Percentiles rank a stretch among this genome's conserved stretches.
phyloP scores from a whole-genome alignment of 2,888 invertebrate species.

The Agrenia bidenticulata region DNA sequence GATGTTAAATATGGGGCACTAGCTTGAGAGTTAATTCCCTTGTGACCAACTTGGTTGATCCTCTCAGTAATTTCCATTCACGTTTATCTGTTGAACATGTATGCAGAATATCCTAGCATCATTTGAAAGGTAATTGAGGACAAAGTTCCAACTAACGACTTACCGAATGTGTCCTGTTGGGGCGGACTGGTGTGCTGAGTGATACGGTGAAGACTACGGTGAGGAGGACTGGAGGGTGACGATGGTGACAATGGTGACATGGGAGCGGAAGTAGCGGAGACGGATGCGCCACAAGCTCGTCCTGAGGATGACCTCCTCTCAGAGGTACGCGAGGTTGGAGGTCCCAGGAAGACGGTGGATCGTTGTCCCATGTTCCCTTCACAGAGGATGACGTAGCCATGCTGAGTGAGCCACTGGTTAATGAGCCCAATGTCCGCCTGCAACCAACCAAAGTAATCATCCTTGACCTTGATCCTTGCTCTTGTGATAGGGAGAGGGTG shows the following conservation, averaged over 20 bases:
- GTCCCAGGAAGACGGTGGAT: slow-evolving; percentile 46
- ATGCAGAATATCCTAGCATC: too few species aligned
- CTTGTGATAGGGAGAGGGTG: too few species aligned
- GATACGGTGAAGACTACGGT: slow-evolving; percentile 38
- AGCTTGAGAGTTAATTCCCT: too few species aligned
- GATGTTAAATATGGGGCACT: too few species aligned
- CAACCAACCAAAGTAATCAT: too few species aligned
- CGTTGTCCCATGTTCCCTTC: slow-evolving; percentile 54
- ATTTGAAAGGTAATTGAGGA: too few species aligned
- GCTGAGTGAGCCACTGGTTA: slow-evolving; percentile 59
- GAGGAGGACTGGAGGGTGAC: slow-evolving; percentile 46
- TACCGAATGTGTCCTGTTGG: slow-evolving; percentile 42
- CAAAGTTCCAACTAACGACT: slow-evolving; percentile 1
- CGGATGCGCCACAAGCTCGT: slow-evolving; percentile 50
- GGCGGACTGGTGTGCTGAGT: slow-evolving; percentile 37
- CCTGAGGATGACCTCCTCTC: slow-evolving; percentile 42
- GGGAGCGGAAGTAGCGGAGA: slow-evolving; percentile 39
- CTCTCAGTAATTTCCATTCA: too few species aligned
- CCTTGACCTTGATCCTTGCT: too few species aligned
- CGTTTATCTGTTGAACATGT: too few species aligned
- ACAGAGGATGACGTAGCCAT: slow-evolving; percentile 58
- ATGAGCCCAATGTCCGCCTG: slow-evolving; percentile 56
- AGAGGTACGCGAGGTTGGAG: slow-evolving; percentile 30
- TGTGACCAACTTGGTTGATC: too few species aligned
- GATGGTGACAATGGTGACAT: too few species aligned